A percentile compares a stretch with the other conserved stretches of the same genome.
These are phyloP conservation scores for Mustela erminea DNA, from an alignment of 2,797 vertebrate species.

Conservation along the genomic window DNA sequence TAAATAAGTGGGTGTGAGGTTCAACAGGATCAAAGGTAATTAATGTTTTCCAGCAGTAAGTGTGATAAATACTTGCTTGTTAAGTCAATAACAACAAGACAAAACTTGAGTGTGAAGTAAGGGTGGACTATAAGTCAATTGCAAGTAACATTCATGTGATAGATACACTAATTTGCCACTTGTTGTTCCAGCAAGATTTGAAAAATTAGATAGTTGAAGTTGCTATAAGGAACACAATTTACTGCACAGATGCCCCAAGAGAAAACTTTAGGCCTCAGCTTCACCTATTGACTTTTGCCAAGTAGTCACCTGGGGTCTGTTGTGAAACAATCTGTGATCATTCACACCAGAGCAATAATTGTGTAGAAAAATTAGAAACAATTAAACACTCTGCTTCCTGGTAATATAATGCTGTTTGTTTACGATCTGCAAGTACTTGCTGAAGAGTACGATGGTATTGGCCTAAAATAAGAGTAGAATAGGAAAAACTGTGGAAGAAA, in stretches of 20 bases:
- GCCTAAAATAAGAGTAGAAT: constrained; percentile 76
- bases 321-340: constrained; percentile 81
- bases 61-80: constrained; percentile 85
- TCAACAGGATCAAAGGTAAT: constrained; percentile 77
- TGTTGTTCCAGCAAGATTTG: constrained; percentile 84
- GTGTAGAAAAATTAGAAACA: constrained; percentile 80
- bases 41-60: constrained; percentile 84
- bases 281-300: constrained; percentile 76
- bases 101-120: constrained; percentile 82
- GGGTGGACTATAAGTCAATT: constrained; percentile 79
- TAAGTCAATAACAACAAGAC: constrained; percentile 83
- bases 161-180: constrained; percentile 84
- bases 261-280: constrained; percentile 74
- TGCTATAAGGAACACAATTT: constrained; percentile 83
- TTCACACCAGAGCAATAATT: constrained; percentile 82
- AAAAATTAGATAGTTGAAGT: constrained; percentile 82
- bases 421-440: constrained; percentile 70
- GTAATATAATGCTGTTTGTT: constrained; percentile 25
- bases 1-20: constrained; percentile 58
- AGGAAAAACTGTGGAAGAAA: constrained; percentile 75
- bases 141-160: constrained; percentile 79
- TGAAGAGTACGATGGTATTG: constrained; percentile 50
- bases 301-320: constrained; percentile 71
- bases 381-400: constrained; percentile 79
- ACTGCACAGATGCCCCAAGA: constrained; percentile 79